phyloP scores from a whole-genome alignment of 1,140 invertebrate species.

The Drosophila lacertosa region DNA sequence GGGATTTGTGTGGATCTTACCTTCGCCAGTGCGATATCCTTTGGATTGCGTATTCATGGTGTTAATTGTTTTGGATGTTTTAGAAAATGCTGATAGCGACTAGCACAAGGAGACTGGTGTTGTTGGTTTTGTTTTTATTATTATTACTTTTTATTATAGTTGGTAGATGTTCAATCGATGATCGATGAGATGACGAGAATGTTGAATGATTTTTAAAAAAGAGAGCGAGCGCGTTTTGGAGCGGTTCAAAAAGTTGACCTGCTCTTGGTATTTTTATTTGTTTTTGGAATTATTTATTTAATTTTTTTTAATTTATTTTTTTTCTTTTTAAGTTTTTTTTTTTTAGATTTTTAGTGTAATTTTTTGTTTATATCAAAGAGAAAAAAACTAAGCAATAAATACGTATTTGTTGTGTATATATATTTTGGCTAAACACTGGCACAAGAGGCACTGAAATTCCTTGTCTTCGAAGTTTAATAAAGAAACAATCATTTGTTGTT shows the following conservation, averaged over 20 bases:
- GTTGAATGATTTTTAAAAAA: constrained; percentile 23
- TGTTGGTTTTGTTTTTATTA: constrained; percentile 25
- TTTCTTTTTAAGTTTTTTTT: constrained; percentile 22
- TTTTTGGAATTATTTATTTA: constrained; percentile 19
- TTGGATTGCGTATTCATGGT: constrained; percentile 83
- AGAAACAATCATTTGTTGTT: constrained; percentile 61
- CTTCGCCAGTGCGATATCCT: constrained; percentile 80
- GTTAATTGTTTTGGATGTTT: constrained; percentile 44
- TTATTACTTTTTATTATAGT: constrained; percentile 18
- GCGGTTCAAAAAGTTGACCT: constrained; percentile 28
- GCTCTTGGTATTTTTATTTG: constrained; percentile 31
- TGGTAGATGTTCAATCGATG: constrained; percentile 30
- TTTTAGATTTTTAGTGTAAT: constrained; percentile 62
- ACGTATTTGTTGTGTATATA: constrained; percentile 82
- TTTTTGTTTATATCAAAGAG: constrained; percentile 72
- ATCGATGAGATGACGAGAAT: constrained; percentile 44
- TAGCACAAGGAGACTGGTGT: constrained; percentile 66
- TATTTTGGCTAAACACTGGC: constrained; percentile 82
- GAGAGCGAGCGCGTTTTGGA: constrained; percentile 27
- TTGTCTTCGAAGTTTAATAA: constrained; percentile 81
- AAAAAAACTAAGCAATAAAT: constrained; percentile 81
- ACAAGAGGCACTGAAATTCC: constrained; percentile 83
- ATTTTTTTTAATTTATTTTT: constrained; percentile 30
- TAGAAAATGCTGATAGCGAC: constrained; percentile 70
- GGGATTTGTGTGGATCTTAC: constrained; percentile 38